Evolutionary conservation across 2,113 vertebrate species (phyloP).

Genomic region (Sialia sialis): DNA sequence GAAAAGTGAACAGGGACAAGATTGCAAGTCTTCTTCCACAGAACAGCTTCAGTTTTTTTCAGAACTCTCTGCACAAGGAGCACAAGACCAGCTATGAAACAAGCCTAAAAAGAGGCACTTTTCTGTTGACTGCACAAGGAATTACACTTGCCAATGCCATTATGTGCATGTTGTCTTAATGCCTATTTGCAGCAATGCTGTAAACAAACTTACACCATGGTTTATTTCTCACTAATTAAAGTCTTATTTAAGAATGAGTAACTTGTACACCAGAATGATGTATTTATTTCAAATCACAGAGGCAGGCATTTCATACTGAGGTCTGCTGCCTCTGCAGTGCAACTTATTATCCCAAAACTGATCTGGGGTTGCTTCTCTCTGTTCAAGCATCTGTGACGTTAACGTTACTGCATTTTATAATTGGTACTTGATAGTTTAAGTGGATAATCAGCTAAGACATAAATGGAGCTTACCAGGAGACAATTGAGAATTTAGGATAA

Average conservation of each 20-base stretch:
- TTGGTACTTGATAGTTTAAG: constrained; percentile 60
- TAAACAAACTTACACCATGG: neutral
- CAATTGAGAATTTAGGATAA: constrained; percentile 65
- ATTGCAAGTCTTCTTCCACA: neutral
- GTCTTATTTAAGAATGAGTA: neutral
- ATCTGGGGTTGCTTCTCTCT: neutral
- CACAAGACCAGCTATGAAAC: neutral
- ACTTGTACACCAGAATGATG: neutral
- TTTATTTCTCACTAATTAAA: constrained; percentile 23
- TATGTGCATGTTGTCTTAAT: neutral
- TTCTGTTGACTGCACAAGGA: neutral
- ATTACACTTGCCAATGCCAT: neutral
- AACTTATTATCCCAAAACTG: neutral
- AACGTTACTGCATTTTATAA: constrained; percentile 55
- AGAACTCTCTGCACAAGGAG: neutral
- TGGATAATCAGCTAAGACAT: constrained; percentile 63
- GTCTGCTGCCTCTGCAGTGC: neutral
- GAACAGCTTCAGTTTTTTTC: neutral
- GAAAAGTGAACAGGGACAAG: neutral
- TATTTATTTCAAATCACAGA: neutral
- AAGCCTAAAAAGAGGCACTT: neutral
- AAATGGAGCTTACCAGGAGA: constrained; percentile 59
- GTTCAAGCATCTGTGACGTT: constrained; percentile 16
- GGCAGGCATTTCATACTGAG: neutral
- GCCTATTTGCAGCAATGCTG: neutral